Evolutionary conservation across 2,888 invertebrate genomes (phyloP).

Genomic region (Punctoribates punctum): DNA sequence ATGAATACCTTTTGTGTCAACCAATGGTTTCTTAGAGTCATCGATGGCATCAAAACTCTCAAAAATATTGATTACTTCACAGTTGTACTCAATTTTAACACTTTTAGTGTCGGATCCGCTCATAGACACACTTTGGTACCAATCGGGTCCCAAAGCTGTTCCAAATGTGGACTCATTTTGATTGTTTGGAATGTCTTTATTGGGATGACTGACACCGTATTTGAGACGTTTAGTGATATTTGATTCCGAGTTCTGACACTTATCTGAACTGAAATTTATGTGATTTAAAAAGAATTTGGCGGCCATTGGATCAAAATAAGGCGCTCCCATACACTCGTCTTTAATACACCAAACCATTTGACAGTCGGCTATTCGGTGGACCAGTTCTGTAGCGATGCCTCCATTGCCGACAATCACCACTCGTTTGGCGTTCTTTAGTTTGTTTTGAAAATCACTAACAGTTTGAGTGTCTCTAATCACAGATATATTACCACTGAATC

Average conservation of each 20-base stretch:
- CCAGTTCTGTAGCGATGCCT: slow-evolving; percentile 95
- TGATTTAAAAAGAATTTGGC: slow-evolving; percentile 79
- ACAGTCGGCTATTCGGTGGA: slow-evolving; percentile 76
- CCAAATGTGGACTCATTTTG: slow-evolving; percentile 57
- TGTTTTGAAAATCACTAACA: slow-evolving; percentile 69
- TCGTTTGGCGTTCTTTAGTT: slow-evolving; percentile 65
- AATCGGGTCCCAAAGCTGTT: slow-evolving; percentile 94
- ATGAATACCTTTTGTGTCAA: too few relatives aligned
- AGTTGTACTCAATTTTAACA: slow-evolving; percentile 54
- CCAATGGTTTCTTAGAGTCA: too few relatives aligned
- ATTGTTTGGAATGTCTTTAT: not conserved
- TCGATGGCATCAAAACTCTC: too few relatives aligned
- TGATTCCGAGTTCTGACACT: not conserved
- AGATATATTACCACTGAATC: slow-evolving; percentile 59
- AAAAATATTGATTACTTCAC: slow-evolving; percentile 51
- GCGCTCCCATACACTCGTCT: slow-evolving; percentile 84
- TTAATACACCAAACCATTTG: slow-evolving; percentile 90
- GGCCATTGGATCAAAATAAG: slow-evolving; percentile 93
- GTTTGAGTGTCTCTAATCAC: slow-evolving; percentile 92
- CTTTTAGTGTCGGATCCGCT: slow-evolving; percentile 47
- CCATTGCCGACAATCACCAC: slow-evolving; percentile 92
- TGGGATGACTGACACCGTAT: slow-evolving; percentile 2
- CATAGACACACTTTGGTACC: slow-evolving; percentile 66
- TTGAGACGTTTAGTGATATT: not conserved
- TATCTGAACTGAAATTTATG: slow-evolving; percentile 45